phyloP scores from a whole-genome alignment of 2,797 vertebrate species.

The Gallinago stenura region DNA sequence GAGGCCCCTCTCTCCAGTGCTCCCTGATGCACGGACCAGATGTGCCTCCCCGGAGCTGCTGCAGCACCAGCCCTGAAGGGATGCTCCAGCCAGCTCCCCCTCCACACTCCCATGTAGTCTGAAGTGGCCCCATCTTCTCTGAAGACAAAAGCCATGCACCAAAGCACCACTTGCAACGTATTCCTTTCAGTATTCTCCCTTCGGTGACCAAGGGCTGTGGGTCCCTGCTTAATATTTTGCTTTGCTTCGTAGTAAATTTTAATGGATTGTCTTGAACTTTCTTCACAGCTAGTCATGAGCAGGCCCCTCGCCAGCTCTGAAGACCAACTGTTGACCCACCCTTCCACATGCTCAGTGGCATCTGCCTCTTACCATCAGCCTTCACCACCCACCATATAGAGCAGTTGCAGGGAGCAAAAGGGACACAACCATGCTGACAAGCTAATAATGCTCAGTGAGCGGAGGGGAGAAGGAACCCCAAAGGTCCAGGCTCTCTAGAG shows the following conservation, averaged over 20 bases:
- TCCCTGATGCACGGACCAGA: neutral
- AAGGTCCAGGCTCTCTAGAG: neutral
- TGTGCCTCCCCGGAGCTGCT: neutral
- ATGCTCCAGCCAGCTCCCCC: neutral
- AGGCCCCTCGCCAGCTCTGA: neutral
- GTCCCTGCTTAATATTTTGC: neutral
- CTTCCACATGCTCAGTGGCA: neutral
- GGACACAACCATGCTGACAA: neutral
- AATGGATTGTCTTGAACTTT: neutral
- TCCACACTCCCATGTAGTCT: accelerated
- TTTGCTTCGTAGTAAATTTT: neutral
- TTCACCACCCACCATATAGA: neutral
- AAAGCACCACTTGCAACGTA: neutral
- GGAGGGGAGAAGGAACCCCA: neutral
- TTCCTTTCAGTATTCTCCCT: neutral
- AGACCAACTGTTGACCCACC: neutral
- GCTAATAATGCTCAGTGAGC: neutral
- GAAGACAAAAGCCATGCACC: neutral
- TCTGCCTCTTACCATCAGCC: neutral
- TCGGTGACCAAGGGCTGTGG: neutral
- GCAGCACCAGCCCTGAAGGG: neutral
- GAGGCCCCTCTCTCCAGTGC: neutral
- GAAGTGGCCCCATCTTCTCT: neutral
- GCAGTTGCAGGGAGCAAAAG: neutral
- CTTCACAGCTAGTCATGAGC: neutral